A percentile compares a stretch with the other conserved stretches of the same genome.
Evolutionary conservation across 2,113 vertebrate species (phyloP).

Genomic region (Origma solitaria): DNA sequence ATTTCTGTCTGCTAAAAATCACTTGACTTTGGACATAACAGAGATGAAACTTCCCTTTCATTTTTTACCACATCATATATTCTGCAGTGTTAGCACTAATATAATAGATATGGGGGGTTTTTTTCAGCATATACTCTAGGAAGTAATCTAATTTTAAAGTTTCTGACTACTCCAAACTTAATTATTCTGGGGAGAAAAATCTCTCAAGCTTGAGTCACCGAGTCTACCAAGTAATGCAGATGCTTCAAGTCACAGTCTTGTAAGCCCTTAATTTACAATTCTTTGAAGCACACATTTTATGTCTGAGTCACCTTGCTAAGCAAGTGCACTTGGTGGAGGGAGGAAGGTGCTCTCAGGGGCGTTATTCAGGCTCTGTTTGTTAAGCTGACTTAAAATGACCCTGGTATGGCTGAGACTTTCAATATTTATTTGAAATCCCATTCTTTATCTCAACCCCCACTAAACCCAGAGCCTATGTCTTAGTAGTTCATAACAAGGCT

Average conservation of each 20-base stretch:
- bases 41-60: neutral
- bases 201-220: neutral
- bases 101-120: neutral
- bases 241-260: neutral
- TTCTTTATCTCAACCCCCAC: neutral
- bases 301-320: neutral
- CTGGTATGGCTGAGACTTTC: neutral
- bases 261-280: neutral
- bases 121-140: neutral
- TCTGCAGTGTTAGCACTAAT: neutral
- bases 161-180: neutral
- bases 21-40: neutral
- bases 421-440: neutral
- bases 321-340: neutral
- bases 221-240: neutral
- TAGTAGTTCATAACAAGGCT: neutral
- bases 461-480: neutral
- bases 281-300: neutral
- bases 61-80: neutral
- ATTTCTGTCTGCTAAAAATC: slow-evolving; percentile 1
- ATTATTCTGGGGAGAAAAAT: neutral
- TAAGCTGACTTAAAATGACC: neutral
- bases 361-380: neutral
- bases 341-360: neutral
- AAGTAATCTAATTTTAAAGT: neutral